These are phyloP conservation scores for Sussaba pulchella DNA, from an alignment of 2,888 invertebrate genomes.

Conservation along the genomic window DNA sequence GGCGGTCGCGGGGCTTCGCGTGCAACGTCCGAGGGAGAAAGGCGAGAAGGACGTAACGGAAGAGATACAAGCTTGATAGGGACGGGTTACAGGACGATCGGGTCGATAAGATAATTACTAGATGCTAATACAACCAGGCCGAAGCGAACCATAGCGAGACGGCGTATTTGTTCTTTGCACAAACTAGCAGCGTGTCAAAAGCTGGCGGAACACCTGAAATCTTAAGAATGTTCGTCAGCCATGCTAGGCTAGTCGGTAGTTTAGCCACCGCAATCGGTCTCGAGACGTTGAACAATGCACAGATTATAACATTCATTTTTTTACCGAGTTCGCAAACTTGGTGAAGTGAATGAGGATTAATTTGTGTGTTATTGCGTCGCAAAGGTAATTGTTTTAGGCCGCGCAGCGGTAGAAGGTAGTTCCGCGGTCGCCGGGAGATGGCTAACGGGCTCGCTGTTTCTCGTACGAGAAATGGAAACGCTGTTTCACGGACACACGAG, in stretches of 20 bases:
- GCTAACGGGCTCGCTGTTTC: too few relatives aligned
- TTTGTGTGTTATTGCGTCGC: too few relatives aligned
- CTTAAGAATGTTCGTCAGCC: background rate
- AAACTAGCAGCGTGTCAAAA: constrained; percentile 23
- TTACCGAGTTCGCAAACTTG: background rate
- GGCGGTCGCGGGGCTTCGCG: constrained; percentile 62
- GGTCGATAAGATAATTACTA: constrained; percentile 81
- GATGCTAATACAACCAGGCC: constrained; percentile 77
- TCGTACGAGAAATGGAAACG: too few relatives aligned
- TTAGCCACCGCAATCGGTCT: background rate
- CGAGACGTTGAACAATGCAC: too few relatives aligned
- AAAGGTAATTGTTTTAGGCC: too few relatives aligned
- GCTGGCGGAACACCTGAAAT: constrained; percentile 2
- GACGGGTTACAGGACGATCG: constrained; percentile 78
- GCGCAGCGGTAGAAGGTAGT: too few relatives aligned
- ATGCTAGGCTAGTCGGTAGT: background rate
- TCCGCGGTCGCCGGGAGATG: too few relatives aligned
- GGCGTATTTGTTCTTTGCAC: constrained; percentile 74
- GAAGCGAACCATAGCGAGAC: constrained; percentile 64
- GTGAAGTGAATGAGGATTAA: too few relatives aligned
- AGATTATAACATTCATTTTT: too few relatives aligned
- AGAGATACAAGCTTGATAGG: constrained; percentile 81
- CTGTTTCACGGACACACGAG: too few relatives aligned
- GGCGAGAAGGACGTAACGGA: constrained; percentile 78
- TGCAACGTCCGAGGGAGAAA: constrained; percentile 64